Percentiles rank a stretch among this genome's conserved stretches.
Conservation (phyloP, 53 echinoderm and acorn worm species). For the Mesocentrotus franciscanus region DNA sequence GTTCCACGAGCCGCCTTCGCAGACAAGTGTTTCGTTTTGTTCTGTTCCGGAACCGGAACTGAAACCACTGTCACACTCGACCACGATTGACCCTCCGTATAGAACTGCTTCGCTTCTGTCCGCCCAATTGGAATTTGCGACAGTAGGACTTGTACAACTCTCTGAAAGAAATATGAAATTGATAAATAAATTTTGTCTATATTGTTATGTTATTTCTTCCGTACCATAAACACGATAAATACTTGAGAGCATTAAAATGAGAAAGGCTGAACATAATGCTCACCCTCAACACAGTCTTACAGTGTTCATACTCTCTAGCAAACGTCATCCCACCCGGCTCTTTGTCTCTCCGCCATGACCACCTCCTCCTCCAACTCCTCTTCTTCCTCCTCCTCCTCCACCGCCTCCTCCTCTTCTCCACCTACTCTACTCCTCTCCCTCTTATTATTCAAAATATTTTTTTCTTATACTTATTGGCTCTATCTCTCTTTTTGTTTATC, state of each 20-base stretch:
- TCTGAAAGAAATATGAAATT: not conserved
- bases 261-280: not conserved
- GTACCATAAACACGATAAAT: too few species aligned
- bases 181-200: too few species aligned
- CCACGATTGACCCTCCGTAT: not conserved
- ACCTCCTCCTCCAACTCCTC: not conserved
- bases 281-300: not conserved
- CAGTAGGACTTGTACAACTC: constrained; percentile 8
- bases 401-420: not conserved
- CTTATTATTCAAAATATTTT: too few species aligned
- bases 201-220: too few species aligned
- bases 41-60: constrained; percentile 47
- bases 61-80: constrained; percentile 39
- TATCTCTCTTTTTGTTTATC: too few species aligned
- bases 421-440: not conserved
- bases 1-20: constrained; percentile 41
- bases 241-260: not conserved
- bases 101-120: not conserved
- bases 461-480: too few species aligned
- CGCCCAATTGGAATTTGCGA: constrained; percentile 32
- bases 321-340: not conserved
- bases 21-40: not conserved
- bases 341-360: not conserved
- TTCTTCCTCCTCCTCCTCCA: not conserved
- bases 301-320: not conserved